Conservation (phyloP, 2,888 invertebrate species). For the Lingula anatina region DNA sequence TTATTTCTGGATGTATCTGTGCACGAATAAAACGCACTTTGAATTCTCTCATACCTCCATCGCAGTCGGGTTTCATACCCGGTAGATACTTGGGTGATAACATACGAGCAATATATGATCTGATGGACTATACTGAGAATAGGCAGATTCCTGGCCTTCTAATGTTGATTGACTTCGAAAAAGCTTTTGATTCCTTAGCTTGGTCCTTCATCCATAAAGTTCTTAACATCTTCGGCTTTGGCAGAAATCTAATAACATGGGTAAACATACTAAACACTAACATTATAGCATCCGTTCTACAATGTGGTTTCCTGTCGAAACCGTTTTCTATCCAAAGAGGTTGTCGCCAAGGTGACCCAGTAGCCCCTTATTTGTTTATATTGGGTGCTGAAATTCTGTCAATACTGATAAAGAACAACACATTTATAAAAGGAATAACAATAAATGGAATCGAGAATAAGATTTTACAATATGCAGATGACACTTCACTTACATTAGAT, state of each 20-base stretch:
- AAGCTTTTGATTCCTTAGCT: neutral
- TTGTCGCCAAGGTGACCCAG: constrained; percentile 6
- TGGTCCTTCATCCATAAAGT: neutral
- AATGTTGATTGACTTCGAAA: constrained; percentile 1
- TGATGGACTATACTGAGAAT: neutral
- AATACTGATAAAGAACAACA: constrained; percentile 1
- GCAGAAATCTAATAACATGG: neutral
- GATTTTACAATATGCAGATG: constrained; percentile 5
- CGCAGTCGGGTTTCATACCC: constrained; percentile 1
- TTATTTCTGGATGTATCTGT: neutral
- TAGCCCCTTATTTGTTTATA: constrained; percentile 1
- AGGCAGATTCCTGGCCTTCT: neutral
- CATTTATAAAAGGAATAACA: too few relatives aligned
- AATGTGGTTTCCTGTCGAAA: neutral
- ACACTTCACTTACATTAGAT: constrained; percentile 5
- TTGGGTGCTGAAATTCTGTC: constrained; percentile 5
- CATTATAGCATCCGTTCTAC: neutral
- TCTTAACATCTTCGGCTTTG: constrained; percentile 1
- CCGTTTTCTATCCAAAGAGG: constrained; percentile 1
- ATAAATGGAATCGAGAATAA: neutral
- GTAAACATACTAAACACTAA: constrained; percentile 3
- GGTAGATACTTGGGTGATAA: constrained; percentile 2
- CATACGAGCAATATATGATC: neutral
- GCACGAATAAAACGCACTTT: neutral
- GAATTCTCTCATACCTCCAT: neutral